phyloP scores from a whole-genome alignment of 2,888 invertebrate genomes.

The Caenorhabditis doughertyi region DNA sequence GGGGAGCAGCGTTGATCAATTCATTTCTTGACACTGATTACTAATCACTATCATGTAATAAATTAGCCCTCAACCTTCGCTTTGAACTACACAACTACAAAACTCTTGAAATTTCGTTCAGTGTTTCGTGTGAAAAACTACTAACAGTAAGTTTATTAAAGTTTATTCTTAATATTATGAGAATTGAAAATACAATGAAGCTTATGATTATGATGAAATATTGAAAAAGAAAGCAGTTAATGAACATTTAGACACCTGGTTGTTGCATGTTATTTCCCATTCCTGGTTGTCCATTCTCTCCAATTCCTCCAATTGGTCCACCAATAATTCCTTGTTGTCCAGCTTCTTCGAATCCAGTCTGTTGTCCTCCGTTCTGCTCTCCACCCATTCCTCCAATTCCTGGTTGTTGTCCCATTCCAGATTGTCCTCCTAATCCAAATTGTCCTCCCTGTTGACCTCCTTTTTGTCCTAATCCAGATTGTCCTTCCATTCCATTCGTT shows the following conservation, averaged over 20 bases:
- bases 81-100: no score
- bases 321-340: slow-evolving; percentile 8
- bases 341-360: not conserved
- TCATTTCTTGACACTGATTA: no score
- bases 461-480: slow-evolving; percentile 23
- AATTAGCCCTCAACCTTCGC: no score
- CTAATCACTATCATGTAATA: no score
- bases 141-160: no score
- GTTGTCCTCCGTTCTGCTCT: slow-evolving; percentile 18
- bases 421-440: slow-evolving; percentile 30
- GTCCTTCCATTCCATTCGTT: slow-evolving; percentile 34
- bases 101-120: no score
- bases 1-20: no score
- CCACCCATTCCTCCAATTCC: slow-evolving; percentile 8
- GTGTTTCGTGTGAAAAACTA: no score
- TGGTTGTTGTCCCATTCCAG: slow-evolving; percentile 7
- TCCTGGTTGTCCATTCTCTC: slow-evolving; percentile 13
- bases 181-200: not conserved
- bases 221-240: not conserved
- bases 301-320: slow-evolving; percentile 7
- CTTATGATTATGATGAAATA: not conserved
- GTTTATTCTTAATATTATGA: not conserved
- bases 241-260: slow-evolving; percentile 20
- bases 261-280: not conserved
- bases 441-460: slow-evolving; percentile 30